A percentile compares a stretch with the other conserved stretches of the same genome.
Conservation (phyloP, 2,888 invertebrate genomes). For the Hedya salicella region DNA sequence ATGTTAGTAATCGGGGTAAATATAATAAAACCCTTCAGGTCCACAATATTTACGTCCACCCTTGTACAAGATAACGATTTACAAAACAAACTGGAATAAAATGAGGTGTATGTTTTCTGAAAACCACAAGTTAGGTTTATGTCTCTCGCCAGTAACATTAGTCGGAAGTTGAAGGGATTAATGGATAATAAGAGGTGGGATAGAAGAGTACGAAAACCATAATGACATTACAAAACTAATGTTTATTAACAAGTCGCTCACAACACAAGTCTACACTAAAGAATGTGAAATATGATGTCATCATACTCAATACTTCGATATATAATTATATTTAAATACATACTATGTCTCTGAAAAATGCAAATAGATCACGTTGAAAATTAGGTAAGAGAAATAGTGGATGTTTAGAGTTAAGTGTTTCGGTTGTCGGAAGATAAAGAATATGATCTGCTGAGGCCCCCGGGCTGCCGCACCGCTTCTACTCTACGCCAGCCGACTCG, state of each 20-base stretch:
- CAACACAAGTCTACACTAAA: constrained; percentile 77
- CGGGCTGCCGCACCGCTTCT: constrained; percentile 69
- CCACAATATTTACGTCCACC: too few species aligned
- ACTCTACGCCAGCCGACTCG: constrained; percentile 60
- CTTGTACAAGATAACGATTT: too few species aligned
- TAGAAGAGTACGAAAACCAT: constrained; percentile 65
- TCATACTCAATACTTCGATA: constrained; percentile 64
- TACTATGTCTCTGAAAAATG: constrained; percentile 66
- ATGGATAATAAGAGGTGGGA: constrained; percentile 68
- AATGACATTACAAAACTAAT: constrained; percentile 78
- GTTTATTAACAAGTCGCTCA: constrained; percentile 80
- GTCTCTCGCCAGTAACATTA: not conserved
- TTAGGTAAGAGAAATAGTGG: constrained; percentile 45
- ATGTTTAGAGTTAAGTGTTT: constrained; percentile 35
- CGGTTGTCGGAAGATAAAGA: constrained; percentile 60
- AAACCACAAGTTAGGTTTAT: not conserved
- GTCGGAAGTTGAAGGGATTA: constrained; percentile 53
- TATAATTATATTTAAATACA: constrained; percentile 65
- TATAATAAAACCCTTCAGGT: too few species aligned
- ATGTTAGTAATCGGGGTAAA: too few species aligned
- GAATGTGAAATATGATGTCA: constrained; percentile 62
- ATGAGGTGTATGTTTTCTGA: too few species aligned
- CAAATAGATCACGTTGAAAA: constrained; percentile 65
- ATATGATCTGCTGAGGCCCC: constrained; percentile 77
- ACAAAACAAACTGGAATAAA: too few species aligned